Evolutionary conservation across 2,888 invertebrate genomes (phyloP).

Genomic region (Eulithis testata): DNA sequence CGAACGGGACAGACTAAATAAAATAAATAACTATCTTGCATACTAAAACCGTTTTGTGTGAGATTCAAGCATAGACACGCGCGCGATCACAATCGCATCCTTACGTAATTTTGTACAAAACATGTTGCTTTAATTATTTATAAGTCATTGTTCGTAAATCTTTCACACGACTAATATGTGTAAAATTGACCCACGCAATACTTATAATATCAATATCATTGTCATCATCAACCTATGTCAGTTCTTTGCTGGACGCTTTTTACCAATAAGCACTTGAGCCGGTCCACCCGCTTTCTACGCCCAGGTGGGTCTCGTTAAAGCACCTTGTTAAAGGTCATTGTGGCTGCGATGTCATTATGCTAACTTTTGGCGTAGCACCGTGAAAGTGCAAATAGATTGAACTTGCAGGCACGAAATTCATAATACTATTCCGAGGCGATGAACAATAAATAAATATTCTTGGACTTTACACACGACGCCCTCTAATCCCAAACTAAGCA

Average conservation of each 20-base stretch:
- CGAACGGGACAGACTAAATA: not conserved
- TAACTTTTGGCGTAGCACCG: constrained; percentile 28
- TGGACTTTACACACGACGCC: too few species aligned
- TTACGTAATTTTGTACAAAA: too few species aligned
- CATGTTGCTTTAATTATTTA: too few species aligned
- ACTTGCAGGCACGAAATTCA: constrained; percentile 19
- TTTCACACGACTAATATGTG: too few species aligned
- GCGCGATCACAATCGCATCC: not conserved
- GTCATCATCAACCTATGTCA: too few species aligned
- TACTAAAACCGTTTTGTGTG: not conserved
- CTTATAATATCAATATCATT: too few species aligned
- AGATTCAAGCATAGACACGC: not conserved
- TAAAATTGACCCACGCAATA: too few species aligned
- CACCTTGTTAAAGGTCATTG: constrained; percentile 37
- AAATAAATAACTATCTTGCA: not conserved
- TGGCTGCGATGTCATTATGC: constrained; percentile 30
- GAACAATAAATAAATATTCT: too few species aligned
- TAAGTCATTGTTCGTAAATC: too few species aligned
- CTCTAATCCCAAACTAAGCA: too few species aligned
- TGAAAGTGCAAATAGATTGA: constrained; percentile 28
- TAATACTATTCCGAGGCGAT: constrained; percentile 7
- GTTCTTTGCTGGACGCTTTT: too few species aligned
- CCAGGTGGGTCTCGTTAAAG: constrained; percentile 19
- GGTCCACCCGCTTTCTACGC: constrained; percentile 14
- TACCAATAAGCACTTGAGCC: not conserved